Conservation (phyloP, 2,113 vertebrate genomes). For the Motacilla alba region DNA sequence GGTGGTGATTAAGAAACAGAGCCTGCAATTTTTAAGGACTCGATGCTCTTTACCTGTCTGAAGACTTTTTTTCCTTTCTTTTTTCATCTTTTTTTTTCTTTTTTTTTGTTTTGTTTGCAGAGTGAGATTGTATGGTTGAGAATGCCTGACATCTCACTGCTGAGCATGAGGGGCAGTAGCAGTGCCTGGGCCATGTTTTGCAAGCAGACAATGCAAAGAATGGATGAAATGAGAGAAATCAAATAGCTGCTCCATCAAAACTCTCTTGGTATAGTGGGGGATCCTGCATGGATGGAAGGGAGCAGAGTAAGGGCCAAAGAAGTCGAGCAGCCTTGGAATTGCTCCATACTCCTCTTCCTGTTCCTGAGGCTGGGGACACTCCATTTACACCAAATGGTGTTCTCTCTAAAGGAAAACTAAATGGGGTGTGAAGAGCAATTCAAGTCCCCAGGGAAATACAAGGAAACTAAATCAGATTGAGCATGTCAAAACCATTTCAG, state of each 20-base stretch:
- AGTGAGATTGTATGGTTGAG: not conserved
- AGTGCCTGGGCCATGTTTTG: not conserved
- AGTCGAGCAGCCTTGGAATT: not conserved
- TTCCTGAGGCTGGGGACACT: not conserved
- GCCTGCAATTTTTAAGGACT: not conserved
- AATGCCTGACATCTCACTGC: not conserved
- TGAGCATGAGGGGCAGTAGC: not conserved
- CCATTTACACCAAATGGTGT: not conserved
- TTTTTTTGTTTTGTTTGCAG: not conserved
- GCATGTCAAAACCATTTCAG: slow-evolving; percentile 25
- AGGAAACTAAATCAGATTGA: slow-evolving; percentile 31
- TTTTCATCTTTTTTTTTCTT: accelerated
- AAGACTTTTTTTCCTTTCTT: not conserved
- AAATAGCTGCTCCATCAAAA: not conserved
- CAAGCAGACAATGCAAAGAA: not conserved
- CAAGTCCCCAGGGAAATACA: slow-evolving; percentile 29
- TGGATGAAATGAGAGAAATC: not conserved
- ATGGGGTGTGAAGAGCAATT: slow-evolving; percentile 24
- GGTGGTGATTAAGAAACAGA: not conserved
- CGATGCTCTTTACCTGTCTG: not conserved
- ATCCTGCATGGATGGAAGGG: not conserved
- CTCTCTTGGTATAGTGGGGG: not conserved
- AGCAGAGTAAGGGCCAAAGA: not conserved
- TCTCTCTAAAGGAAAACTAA: slow-evolving; percentile 28
- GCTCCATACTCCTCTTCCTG: not conserved